A percentile compares a stretch with the other conserved stretches of the same genome.
phyloP scores from a whole-genome alignment of 2,888 invertebrate genomes.

The Erebia epiphron region DNA sequence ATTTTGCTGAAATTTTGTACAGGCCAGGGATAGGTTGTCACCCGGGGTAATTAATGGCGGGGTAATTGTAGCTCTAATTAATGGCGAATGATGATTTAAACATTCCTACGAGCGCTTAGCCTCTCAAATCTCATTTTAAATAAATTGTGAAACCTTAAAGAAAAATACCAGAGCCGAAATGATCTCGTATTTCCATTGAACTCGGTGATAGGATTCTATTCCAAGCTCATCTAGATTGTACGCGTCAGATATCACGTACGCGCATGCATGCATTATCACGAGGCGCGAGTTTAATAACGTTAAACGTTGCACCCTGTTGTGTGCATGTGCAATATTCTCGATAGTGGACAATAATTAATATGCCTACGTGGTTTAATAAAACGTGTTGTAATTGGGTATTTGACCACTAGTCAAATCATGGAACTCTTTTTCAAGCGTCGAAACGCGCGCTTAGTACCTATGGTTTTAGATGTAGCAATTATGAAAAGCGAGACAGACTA shows the following conservation, averaged over 20 bases:
- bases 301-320: slow-evolving; percentile 18
- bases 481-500: too few relatives aligned
- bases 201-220: background rate
- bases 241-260: slow-evolving; percentile 2
- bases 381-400: too few relatives aligned
- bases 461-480: too few relatives aligned
- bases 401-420: too few relatives aligned
- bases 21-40: too few relatives aligned
- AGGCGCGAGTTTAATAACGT: slow-evolving; percentile 10
- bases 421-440: too few relatives aligned
- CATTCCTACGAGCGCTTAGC: too few relatives aligned
- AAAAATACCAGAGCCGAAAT: slow-evolving; percentile 2
- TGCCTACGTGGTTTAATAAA: background rate
- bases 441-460: too few relatives aligned
- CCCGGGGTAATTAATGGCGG: too few relatives aligned
- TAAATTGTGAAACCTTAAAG: background rate
- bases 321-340: slow-evolving; percentile 2
- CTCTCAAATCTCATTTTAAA: background rate
- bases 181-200: slow-evolving; percentile 3
- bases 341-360: background rate
- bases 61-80: too few relatives aligned
- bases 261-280: slow-evolving; percentile 7
- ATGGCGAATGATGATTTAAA: too few relatives aligned
- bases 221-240: background rate
- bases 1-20: too few relatives aligned